These are phyloP conservation scores for Forbesichthys agassizii DNA, from an alignment of 2,113 vertebrate genomes.

Conservation along the genomic window DNA sequence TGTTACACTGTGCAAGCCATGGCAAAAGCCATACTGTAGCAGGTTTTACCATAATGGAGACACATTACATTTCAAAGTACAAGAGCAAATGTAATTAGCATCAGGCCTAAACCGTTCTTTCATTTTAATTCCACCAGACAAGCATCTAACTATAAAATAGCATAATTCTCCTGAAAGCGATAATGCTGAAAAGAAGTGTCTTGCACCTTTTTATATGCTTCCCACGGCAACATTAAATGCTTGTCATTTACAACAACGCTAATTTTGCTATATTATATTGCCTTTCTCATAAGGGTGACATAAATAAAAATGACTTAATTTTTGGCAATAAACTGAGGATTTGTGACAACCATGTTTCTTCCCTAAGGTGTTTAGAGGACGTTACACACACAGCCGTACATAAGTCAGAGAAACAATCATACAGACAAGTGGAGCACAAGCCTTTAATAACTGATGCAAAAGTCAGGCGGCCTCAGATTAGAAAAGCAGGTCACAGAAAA, in stretches of 20 bases:
- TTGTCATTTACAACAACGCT: constrained; percentile 44
- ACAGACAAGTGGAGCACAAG: no score
- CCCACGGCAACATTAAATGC: constrained; percentile 36
- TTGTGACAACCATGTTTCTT: constrained; percentile 14
- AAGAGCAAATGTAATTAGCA: no score
- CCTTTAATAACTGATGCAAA: no score
- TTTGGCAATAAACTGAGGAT: constrained; percentile 4
- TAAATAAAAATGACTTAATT: constrained; percentile 16
- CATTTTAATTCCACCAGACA: constrained; percentile 21
- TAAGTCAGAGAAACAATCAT: no score
- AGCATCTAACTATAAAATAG: constrained; percentile 12
- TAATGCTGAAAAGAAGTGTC: constrained; percentile 20
- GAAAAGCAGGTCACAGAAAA: no score
- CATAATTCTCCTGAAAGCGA: constrained; percentile 25
- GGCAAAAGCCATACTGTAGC: no score
- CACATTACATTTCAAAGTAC: no score
- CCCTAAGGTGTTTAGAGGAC: constrained; percentile 3
- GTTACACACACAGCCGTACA: not conserved
- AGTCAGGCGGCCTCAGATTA: no score
- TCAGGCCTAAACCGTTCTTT: not conserved
- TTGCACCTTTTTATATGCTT: not conserved
- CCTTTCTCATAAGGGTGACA: constrained; percentile 32
- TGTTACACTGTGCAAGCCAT: not conserved
- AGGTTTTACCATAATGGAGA: no score
- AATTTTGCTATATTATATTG: constrained; percentile 29